A percentile compares a stretch with the other conserved stretches of the same genome.
phyloP scores from a whole-genome alignment of 2,797 vertebrate genomes.

The Podarcis lilfordi region DNA sequence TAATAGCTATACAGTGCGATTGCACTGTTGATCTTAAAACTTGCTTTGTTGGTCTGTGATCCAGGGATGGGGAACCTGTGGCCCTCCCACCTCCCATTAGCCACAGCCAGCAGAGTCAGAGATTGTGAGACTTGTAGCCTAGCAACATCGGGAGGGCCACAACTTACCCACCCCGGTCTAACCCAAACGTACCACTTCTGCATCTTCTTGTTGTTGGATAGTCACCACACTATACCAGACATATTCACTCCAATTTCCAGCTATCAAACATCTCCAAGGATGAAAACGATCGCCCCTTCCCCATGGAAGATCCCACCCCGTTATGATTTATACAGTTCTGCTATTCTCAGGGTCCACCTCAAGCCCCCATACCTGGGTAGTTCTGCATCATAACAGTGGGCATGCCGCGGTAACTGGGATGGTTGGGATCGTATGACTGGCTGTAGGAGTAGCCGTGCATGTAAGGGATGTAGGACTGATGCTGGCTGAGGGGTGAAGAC shows the following conservation, averaged over 20 bases:
- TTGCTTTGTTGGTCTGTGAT: not conserved
- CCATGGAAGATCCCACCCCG: not conserved
- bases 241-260: not conserved
- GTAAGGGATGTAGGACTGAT: constrained; percentile 95
- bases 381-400: constrained; percentile 97
- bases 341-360: not conserved
- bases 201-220: not conserved
- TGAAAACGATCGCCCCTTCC: not conserved
- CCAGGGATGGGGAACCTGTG: not conserved
- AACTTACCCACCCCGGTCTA: not conserved
- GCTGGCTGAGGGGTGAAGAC: constrained; percentile 91
- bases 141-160: not conserved
- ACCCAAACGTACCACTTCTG: not conserved
- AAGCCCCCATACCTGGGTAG: constrained; percentile 87
- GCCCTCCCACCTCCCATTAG: not conserved
- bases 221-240: not conserved
- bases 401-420: constrained; percentile 93
- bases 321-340: too few species aligned
- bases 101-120: too few species aligned
- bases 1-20: not conserved
- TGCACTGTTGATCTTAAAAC: not conserved
- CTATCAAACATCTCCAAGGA: not conserved
- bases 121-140: not conserved
- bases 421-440: constrained; percentile 92
- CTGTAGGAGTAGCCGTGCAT: constrained; percentile 96